phyloP scores from a whole-genome alignment of 2,797 vertebrate genomes.

The Hirundo rustica region DNA sequence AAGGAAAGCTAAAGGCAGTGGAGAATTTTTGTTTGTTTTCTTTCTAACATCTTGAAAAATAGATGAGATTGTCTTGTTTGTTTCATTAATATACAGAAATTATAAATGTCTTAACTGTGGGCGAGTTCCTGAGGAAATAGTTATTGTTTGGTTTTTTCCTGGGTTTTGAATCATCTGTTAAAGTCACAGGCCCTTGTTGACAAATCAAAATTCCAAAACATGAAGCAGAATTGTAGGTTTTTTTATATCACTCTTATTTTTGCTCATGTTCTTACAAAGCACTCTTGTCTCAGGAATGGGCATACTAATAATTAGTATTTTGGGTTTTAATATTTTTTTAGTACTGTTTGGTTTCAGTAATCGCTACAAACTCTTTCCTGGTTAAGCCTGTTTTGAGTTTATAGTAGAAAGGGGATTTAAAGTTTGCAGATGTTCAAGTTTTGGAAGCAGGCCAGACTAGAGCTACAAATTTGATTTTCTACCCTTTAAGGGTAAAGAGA shows the following conservation, averaged over 20 bases:
- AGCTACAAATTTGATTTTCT: not conserved
- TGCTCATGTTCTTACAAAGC: not conserved
- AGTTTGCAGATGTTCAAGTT: constrained; percentile 21
- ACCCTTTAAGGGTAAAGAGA: not conserved
- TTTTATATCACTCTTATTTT: not conserved
- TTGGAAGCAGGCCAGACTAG: not conserved
- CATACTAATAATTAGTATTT: not conserved
- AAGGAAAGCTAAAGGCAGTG: not conserved
- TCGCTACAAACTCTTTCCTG: not conserved
- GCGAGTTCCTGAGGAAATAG: not conserved
- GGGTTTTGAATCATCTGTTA: not conserved
- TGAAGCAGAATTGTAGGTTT: not conserved
- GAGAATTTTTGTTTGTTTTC: not conserved
- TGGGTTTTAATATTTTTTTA: not conserved
- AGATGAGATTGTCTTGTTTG: not conserved
- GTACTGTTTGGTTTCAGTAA: not conserved
- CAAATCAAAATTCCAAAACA: not conserved
- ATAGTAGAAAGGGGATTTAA: not conserved
- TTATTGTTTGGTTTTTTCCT: not conserved
- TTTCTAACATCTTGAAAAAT: not conserved
- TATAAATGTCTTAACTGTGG: not conserved
- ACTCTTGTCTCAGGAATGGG: not conserved
- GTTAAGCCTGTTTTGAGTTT: constrained; percentile 2
- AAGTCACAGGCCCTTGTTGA: not conserved
- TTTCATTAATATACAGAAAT: not conserved